A percentile compares a stretch with the other conserved stretches of the same genome.
phyloP scores from a whole-genome alignment of 2,113 vertebrate species.

The Gallinago paraguaiae region DNA sequence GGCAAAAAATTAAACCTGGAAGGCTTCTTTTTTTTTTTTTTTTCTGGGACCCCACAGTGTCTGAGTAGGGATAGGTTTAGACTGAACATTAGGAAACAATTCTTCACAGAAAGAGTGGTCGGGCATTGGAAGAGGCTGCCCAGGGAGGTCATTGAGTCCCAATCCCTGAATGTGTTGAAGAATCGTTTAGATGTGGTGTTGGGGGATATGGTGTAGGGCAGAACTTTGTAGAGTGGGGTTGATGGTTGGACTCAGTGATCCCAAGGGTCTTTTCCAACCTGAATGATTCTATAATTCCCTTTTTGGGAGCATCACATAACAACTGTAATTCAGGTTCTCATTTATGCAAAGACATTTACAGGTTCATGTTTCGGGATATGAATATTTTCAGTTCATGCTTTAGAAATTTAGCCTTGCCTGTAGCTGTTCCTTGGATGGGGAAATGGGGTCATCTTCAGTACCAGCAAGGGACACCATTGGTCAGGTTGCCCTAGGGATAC shows the following conservation, averaged over 20 bases:
- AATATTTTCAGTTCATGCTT: neutral
- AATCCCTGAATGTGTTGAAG: no score
- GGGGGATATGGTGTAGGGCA: no score
- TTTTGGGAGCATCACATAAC: neutral
- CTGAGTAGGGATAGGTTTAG: neutral
- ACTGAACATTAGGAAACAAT: no score
- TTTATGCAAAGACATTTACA: neutral
- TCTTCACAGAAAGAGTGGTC: no score
- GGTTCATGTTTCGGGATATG: neutral
- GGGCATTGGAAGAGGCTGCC: no score
- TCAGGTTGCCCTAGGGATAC: neutral
- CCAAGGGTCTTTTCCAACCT: no score
- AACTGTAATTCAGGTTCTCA: accelerated
- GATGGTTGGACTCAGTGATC: no score
- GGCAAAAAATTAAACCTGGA: neutral
- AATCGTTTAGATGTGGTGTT: no score
- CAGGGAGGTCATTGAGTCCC: no score
- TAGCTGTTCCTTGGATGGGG: neutral
- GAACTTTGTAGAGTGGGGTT: no score
- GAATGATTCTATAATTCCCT: neutral
- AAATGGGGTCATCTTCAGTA: neutral
- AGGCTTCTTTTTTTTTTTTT: neutral
- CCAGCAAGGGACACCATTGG: neutral
- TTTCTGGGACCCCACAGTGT: neutral
- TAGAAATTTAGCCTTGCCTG: neutral